Conservation (phyloP, 2,888 invertebrate species). For the Ferdinandea cuprea region DNA sequence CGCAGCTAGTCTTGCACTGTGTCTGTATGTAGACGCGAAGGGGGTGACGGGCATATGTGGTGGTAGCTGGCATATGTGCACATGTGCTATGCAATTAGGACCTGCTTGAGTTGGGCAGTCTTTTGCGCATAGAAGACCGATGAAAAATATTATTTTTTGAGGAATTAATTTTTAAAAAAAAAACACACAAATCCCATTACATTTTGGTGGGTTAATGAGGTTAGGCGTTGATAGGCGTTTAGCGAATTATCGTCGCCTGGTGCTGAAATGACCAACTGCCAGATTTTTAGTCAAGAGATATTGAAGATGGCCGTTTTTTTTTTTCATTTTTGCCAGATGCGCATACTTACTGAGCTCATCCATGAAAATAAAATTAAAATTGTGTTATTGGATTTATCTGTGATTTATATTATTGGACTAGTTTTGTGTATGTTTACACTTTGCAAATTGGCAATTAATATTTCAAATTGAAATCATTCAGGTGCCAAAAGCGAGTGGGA, state of each 20-base stretch:
- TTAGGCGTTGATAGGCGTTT: slow-evolving; percentile 70
- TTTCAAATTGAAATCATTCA: too few relatives aligned
- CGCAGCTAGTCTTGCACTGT: slow-evolving; percentile 10
- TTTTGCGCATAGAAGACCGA: slow-evolving; percentile 8
- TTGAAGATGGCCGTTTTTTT: slow-evolving; percentile 48
- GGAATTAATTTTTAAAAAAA: slow-evolving; percentile 41
- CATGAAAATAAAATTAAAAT: slow-evolving; percentile 54
- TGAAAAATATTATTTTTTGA: slow-evolving; percentile 47
- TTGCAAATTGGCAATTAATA: not conserved
- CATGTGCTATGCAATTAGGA: slow-evolving; percentile 50
- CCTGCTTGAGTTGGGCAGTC: not conserved
- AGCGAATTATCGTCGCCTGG: slow-evolving; percentile 63
- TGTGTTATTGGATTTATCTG: not conserved
- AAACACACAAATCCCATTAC: slow-evolving; percentile 28
- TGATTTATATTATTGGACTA: not conserved
- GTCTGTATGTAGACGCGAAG: slow-evolving; percentile 3
- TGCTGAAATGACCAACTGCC: slow-evolving; percentile 68
- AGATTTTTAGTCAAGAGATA: slow-evolving; percentile 52
- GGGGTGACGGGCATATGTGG: not conserved
- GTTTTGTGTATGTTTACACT: not conserved
- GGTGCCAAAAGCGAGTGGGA: too few relatives aligned
- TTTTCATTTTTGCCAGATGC: slow-evolving; percentile 39
- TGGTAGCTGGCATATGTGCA: slow-evolving; percentile 21
- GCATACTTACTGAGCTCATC: slow-evolving; percentile 56
- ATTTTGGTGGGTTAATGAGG: slow-evolving; percentile 69